These are phyloP conservation scores for Aquatica leii DNA, from an alignment of 2,888 invertebrate species.

Conservation along the genomic window DNA sequence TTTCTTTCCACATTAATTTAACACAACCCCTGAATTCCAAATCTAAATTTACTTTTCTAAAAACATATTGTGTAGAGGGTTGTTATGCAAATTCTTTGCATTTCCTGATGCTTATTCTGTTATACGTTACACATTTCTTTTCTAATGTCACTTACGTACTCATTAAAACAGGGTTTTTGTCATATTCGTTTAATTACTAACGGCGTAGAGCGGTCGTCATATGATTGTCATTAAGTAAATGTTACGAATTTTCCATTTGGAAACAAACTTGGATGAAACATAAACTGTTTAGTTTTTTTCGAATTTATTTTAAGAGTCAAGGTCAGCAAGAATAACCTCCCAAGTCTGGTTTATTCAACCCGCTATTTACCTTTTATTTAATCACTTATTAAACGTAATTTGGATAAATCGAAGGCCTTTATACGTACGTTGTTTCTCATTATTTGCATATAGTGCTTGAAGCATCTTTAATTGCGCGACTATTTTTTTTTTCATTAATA, in stretches of 20 bases:
- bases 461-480: conserved; percentile 1
- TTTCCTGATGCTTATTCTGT: conserved; percentile 4
- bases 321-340: conserved; percentile 38
- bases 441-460: conserved; percentile 6
- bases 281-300: conserved; percentile 6
- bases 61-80: conserved; percentile 12
- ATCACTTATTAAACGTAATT: conserved; percentile 50
- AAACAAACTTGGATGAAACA: background rate
- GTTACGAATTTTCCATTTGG: too few relatives aligned
- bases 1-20: conserved; percentile 9
- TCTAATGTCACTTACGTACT: background rate
- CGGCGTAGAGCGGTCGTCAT: too few relatives aligned
- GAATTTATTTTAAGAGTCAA: conserved; percentile 35
- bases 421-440: too few relatives aligned
- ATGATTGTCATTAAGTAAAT: too few relatives aligned
- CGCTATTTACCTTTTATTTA: conserved; percentile 48
- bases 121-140: background rate
- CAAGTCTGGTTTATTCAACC: conserved; percentile 43
- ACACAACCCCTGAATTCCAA: conserved; percentile 9
- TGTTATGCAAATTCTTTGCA: conserved; percentile 12
- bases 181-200: too few relatives aligned
- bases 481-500: too few relatives aligned
- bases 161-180: too few relatives aligned
- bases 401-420: conserved; percentile 47
- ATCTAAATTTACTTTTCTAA: conserved; percentile 13